These are phyloP conservation scores for Aplochiton taeniatus DNA, from an alignment of 2,797 vertebrate genomes.

Conservation along the genomic window DNA sequence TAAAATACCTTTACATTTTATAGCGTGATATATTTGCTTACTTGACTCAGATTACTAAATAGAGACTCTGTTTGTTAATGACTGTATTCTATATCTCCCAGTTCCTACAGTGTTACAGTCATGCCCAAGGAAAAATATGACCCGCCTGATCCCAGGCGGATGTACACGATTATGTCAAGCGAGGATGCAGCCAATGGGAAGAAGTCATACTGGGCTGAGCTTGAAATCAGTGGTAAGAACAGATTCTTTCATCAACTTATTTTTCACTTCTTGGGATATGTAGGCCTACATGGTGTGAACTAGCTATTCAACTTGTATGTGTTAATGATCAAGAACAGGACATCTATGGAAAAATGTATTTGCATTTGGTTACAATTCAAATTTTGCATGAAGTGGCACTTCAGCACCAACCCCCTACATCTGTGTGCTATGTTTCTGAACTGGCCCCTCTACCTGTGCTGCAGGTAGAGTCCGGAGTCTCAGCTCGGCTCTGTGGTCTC, in stretches of 20 bases:
- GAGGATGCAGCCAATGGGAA: conserved; percentile 97
- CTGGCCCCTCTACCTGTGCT: background rate
- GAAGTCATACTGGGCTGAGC: conserved; percentile 98
- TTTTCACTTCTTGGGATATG: too few species aligned
- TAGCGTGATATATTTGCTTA: background rate
- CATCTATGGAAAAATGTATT: too few species aligned
- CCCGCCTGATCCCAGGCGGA: conserved; percentile 97
- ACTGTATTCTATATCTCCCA: background rate
- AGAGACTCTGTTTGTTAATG: background rate
- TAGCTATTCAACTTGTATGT: too few species aligned
- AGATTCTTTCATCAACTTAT: too few species aligned
- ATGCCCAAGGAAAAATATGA: conserved; percentile 99
- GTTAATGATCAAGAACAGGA: too few species aligned
- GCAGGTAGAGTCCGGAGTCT: conserved; percentile 94
- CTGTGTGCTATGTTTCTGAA: too few species aligned
- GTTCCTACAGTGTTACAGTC: conserved; percentile 79
- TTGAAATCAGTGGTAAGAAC: conserved; percentile 96
- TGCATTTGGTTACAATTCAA: too few species aligned
- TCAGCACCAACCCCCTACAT: too few species aligned
- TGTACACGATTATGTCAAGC: conserved; percentile 99
- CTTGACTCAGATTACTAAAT: background rate
- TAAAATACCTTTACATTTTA: background rate
- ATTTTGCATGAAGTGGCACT: too few species aligned
- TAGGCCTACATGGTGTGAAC: too few species aligned
- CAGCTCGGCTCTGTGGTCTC: conserved; percentile 93